Conservation (phyloP, 2,888 invertebrate genomes). For the Tetragnatha montana region DNA sequence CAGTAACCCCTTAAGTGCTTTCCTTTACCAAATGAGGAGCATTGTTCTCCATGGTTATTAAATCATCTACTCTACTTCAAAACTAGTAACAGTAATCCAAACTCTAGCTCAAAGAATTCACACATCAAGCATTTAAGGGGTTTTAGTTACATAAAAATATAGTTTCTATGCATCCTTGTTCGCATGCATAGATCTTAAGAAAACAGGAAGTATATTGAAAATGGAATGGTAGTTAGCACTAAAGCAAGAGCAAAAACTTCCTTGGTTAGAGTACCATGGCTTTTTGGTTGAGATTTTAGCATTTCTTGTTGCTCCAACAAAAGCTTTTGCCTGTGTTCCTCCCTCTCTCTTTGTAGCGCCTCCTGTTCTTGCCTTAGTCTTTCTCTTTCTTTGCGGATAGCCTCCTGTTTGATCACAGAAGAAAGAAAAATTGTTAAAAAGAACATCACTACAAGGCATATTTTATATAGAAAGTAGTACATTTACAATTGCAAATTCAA, state of each 20-base stretch:
- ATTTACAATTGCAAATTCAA: too few relatives aligned
- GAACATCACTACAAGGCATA: too few relatives aligned
- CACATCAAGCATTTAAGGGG: not conserved
- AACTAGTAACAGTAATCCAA: not conserved
- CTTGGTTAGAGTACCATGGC: slow-evolving; percentile 63
- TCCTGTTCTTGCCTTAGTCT: slow-evolving; percentile 72
- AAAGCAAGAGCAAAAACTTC: slow-evolving; percentile 42
- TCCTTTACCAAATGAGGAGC: not conserved
- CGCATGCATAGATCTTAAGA: slow-evolving; percentile 51
- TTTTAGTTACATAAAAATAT: not conserved
- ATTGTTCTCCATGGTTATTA: not conserved
- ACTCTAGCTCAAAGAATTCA: not conserved
- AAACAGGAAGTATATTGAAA: slow-evolving; percentile 57
- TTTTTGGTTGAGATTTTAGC: slow-evolving; percentile 41
- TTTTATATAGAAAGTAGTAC: too few relatives aligned
- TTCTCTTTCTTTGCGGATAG: slow-evolving; percentile 71
- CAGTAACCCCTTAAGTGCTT: not conserved
- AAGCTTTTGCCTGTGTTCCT: slow-evolving; percentile 65
- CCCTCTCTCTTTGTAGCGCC: slow-evolving; percentile 65
- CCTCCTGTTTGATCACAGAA: slow-evolving; percentile 59
- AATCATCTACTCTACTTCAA: too few relatives aligned
- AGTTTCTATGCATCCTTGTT: not conserved
- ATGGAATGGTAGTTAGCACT: slow-evolving; percentile 65
- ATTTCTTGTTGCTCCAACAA: slow-evolving; percentile 60
- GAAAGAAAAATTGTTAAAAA: not conserved